Evolutionary conservation across 2,888 invertebrate species (phyloP).

Genomic region (Empis stercorea): DNA sequence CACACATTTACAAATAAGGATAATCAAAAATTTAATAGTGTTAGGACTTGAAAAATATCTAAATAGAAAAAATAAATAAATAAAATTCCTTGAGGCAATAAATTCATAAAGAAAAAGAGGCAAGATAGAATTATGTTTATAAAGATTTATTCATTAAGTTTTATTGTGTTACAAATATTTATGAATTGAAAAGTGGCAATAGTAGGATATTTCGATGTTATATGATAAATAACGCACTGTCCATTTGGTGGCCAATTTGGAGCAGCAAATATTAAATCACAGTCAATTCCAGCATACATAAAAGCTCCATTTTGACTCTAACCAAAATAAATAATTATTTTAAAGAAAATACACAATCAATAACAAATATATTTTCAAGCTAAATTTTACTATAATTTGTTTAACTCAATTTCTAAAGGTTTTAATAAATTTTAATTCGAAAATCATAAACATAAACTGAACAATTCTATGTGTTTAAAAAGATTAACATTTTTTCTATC

Average conservation of each 20-base stretch:
- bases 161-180: conserved; percentile 67
- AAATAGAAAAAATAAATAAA: too few relatives aligned
- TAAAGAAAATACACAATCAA: too few relatives aligned
- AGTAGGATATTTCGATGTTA: conserved; percentile 78
- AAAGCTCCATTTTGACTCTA: conserved; percentile 79
- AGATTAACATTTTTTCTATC: too few relatives aligned
- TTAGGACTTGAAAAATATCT: too few relatives aligned
- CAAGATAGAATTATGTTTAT: background rate
- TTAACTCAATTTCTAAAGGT: too few relatives aligned
- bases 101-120: background rate
- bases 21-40: conserved; percentile 1
- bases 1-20: background rate
- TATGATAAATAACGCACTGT: conserved; percentile 74
- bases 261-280: conserved; percentile 92
- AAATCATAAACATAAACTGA: too few relatives aligned
- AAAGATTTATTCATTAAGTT: conserved; percentile 2
- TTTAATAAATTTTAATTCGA: too few relatives aligned
- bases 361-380: too few relatives aligned
- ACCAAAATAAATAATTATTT: too few relatives aligned
- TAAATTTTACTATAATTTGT: too few relatives aligned
- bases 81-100: too few relatives aligned
- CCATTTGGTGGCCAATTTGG: conserved; percentile 91
- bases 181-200: conserved; percentile 85
- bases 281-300: conserved; percentile 91
- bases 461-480: too few relatives aligned